Evolutionary conservation across 2,797 vertebrate species (phyloP), one percentile per base, ranked within the genome.

Genomic region (Hippopotamyrus pictus): DNA sequence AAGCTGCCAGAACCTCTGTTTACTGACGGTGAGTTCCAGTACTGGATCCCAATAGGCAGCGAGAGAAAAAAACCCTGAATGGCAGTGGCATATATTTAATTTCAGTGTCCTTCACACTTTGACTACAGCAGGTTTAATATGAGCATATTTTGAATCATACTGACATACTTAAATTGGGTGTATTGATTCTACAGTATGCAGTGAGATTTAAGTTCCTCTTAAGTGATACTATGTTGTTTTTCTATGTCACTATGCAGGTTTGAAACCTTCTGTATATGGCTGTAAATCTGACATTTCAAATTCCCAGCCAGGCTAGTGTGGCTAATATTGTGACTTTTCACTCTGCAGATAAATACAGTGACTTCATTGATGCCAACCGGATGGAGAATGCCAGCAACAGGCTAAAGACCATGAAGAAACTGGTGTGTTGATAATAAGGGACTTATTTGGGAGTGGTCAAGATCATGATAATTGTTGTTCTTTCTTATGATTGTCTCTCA

Each of bases 1-100:
- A 99, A 99, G 92, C 96, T 99, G 0, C 98, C 98, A 0, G 97
- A 99, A 93, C 98, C 98, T 1, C 95, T 99, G 25, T 99, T 99
- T 93, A 99, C 98, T 0, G 98, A 99, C 0, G 97, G 98, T 99
- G 93, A 95, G 96, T 90, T 25, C 50, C 57, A 11, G 11, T 37
- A 37, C 37, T 79, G 73, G 37, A 41, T 76, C 14, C 73, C 37
- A 76, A 17, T 37, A 41, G 33, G 33, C 29, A 76, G 73, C 4
- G 33, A 79, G 73, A 44, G 37, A 79, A 41, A n/a, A 69, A 33
- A 33, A 33, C 25, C 29, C 65, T 17, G 25, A 33, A 33, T 37
- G 5, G 65, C 65, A 73, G 12, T 73, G 29, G 1, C 12, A 37
- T 41, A 41, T 76, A 76, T 76, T 76, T 76, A 3, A 76, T 76